A percentile compares a stretch with the other conserved stretches of the same genome.
These are phyloP conservation scores for Cinara cedri DNA, from an alignment of 2,888 invertebrate genomes.

Conservation along the genomic window DNA sequence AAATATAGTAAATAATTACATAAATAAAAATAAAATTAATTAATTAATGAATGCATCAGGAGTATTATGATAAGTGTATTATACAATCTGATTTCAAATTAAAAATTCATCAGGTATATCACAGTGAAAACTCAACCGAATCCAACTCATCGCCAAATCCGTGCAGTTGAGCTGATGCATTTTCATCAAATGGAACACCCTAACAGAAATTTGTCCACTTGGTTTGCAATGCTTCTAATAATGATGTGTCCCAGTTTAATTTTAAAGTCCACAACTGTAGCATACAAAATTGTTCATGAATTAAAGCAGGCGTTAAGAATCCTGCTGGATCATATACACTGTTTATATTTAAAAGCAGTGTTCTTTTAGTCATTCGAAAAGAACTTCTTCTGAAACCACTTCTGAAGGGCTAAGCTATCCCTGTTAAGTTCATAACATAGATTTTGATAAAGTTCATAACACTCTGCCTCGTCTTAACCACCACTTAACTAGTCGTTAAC, in stretches of 20 bases:
- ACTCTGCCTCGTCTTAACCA: neutral
- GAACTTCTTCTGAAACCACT: slow-evolving; percentile 10
- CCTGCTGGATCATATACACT: slow-evolving; percentile 2
- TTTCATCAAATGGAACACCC: neutral
- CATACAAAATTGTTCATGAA: neutral
- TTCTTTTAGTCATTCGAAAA: neutral
- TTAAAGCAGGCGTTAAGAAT: neutral
- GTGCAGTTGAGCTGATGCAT: neutral
- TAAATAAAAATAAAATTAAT: no score
- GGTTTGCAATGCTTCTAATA: neutral
- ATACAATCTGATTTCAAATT: no score
- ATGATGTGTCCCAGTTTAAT: neutral
- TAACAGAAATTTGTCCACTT: neutral
- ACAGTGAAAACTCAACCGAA: no score
- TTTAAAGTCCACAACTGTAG: neutral
- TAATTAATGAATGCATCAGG: no score
- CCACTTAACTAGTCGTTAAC: neutral
- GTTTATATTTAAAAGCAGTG: neutral
- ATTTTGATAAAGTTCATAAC: neutral
- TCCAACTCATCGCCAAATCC: neutral
- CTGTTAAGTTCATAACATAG: neutral
- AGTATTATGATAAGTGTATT: no score
- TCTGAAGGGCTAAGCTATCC: neutral
- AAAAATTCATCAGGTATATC: no score
- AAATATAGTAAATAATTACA: no score